Evolutionary conservation across 2,797 vertebrate genomes (phyloP).

Genomic region (Silurus aristotelis): DNA sequence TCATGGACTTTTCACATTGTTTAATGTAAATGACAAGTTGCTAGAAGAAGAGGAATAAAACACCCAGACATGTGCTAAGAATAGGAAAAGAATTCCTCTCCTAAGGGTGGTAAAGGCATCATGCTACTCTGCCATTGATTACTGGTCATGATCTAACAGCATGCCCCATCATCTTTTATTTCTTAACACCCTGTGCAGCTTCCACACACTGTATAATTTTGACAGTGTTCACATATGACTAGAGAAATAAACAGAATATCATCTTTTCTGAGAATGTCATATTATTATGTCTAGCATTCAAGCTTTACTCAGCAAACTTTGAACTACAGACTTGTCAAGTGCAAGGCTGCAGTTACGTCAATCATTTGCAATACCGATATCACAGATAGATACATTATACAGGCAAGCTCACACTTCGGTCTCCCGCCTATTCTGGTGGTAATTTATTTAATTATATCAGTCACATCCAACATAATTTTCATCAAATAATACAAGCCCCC

Average conservation of each 20-base stretch:
- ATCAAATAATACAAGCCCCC: neutral
- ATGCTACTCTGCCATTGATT: neutral
- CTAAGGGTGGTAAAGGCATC: neutral
- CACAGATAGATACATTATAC: neutral
- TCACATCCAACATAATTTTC: neutral
- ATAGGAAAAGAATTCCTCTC: neutral
- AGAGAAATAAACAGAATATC: neutral
- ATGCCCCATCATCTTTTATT: neutral
- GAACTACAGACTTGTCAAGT: neutral
- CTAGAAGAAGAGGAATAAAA: neutral
- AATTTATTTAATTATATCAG: neutral
- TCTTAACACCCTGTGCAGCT: neutral
- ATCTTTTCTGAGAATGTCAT: neutral
- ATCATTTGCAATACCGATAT: no score
- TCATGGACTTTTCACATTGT: neutral
- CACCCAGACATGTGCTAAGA: no score
- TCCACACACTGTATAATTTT: neutral
- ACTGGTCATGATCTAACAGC: neutral
- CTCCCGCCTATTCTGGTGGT: neutral
- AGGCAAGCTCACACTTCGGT: neutral
- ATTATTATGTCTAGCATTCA: neutral
- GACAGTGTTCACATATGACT: neutral
- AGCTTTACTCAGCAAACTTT: neutral
- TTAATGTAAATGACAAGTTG: neutral
- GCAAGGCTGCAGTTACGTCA: neutral